A percentile compares a stretch with the other conserved stretches of the same genome.
phyloP scores from a whole-genome alignment of 1,140 invertebrate species.

The Drosophila orena region DNA sequence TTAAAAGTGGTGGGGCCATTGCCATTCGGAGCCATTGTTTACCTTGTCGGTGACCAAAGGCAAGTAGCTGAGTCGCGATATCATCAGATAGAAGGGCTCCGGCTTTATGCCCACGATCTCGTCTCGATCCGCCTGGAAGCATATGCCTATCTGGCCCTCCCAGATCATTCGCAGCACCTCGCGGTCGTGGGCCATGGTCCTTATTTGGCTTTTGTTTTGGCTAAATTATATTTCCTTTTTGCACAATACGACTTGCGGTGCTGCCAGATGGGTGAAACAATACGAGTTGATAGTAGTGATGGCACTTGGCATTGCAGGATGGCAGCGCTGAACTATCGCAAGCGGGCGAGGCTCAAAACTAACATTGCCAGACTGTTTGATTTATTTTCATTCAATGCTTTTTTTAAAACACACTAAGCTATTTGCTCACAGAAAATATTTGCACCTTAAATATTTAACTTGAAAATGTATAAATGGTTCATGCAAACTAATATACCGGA shows the following conservation, averaged over 20 bases:
- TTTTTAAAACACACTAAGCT: too few species aligned
- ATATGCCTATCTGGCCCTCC: constrained; percentile 97
- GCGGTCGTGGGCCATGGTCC: constrained; percentile 94
- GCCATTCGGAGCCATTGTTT: constrained; percentile 41
- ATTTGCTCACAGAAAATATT: too few species aligned
- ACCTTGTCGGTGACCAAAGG: constrained; percentile 98
- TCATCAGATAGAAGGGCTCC: constrained; percentile 97
- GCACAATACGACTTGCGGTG: constrained; percentile 21
- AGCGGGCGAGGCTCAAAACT: too few species aligned
- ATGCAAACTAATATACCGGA: too few species aligned
- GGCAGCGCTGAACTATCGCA: too few species aligned
- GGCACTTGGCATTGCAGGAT: too few species aligned
- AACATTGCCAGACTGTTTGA: too few species aligned
- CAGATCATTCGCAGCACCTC: constrained; percentile 97
- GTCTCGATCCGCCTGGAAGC: constrained; percentile 94
- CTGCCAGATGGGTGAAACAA: constrained; percentile 2
- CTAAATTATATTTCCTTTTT: constrained; percentile 43
- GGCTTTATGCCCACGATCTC: constrained; percentile 95
- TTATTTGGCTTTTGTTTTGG: constrained; percentile 17
- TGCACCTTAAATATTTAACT: too few species aligned
- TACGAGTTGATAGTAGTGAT: too few species aligned
- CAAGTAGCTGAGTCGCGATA: constrained; percentile 97
- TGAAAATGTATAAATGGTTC: too few species aligned
- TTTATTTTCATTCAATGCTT: too few species aligned
- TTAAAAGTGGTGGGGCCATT: too few species aligned